Conservation (phyloP, 1,140 invertebrate genomes). For the Lerema accius region DNA sequence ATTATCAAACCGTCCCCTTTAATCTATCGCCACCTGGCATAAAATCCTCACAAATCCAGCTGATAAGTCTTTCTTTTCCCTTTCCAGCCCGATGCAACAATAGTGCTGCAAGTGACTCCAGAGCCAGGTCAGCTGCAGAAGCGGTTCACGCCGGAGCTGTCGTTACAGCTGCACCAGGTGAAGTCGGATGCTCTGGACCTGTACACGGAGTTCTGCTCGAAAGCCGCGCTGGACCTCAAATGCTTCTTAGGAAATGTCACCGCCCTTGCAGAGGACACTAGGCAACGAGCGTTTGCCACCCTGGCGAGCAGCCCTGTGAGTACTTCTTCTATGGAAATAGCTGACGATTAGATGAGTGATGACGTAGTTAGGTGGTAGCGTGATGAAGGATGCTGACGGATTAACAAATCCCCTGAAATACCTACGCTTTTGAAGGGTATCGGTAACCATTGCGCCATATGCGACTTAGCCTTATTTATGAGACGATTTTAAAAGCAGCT, state of each 20-base stretch:
- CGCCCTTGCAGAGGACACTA: constrained; percentile 40
- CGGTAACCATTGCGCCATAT: too few species aligned
- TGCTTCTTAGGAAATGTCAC: constrained; percentile 56
- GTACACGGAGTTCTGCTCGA: constrained; percentile 59
- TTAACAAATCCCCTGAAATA: too few species aligned
- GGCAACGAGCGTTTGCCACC: constrained; percentile 30
- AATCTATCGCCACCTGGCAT: too few species aligned
- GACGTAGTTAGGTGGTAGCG: too few species aligned
- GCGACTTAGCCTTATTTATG: too few species aligned
- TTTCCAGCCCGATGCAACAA: constrained; percentile 40
- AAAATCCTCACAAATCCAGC: too few species aligned
- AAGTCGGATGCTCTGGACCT: constrained; percentile 54
- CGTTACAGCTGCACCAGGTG: constrained; percentile 43
- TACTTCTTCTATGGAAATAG: too few species aligned
- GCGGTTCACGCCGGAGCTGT: constrained; percentile 56
- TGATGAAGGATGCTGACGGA: too few species aligned
- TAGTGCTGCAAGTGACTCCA: constrained; percentile 36
- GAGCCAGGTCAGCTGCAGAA: constrained; percentile 41
- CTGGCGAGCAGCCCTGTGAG: constrained; percentile 48
- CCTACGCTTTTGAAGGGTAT: too few species aligned
- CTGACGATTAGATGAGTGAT: too few species aligned
- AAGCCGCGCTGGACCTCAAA: constrained; percentile 50
- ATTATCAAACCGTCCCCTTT: too few species aligned
- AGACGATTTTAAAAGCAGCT: too few species aligned
- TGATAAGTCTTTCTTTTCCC: neutral